Base-by-base conservation (phyloP, 2,888 invertebrate species). In the Marronus borbonicus region DNA sequence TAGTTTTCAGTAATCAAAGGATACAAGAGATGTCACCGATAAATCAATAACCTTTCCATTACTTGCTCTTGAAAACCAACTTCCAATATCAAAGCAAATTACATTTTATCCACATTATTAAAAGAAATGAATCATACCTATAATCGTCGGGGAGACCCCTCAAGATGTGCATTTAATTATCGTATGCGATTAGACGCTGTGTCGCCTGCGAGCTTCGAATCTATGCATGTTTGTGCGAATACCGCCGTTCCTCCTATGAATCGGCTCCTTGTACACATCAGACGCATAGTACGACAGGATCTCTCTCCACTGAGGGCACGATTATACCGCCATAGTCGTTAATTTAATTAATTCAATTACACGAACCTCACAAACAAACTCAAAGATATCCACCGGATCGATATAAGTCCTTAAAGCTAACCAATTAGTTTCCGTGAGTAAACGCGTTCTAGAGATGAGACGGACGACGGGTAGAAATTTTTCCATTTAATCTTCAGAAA, bases 271-370 rank as follows among this genome's bases (percentile, higher is more conserved):
- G 55, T 62, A 44, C 49, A 60, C 39, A 60, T 74, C 44, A 28
- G 39, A 60, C 72, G 36, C 72, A 74, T 60, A 24, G 72, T n/a
- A 44, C 24, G 49, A 24, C 39, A 74, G 24, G 3, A 12, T 60
- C 72, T 74, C 72, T 74, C 72, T 62, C 60, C 39, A 44, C 49
- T 44, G 44, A 14, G 62, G 39, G 60, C 60, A 44, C 60, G 72
- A 74, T 74, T 74, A 74, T 60, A 24, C 72, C 10, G 60, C 60
- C 72, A 74, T 74, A 60, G 72, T 74, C 72, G 44, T 74, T 60
- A 60, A 74, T 74, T 74, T 78, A 78, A 78, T 78, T 78, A 78
- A 78, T 78, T 78, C 74, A 78, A 78, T 78, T 78, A 78, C 65
- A 74, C 44, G 70, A 78, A 74, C 77, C 77, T 78, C 77, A 78